Percentiles rank a stretch among this genome's conserved stretches.
Conservation (phyloP, 2,888 invertebrate species). For the Nomada ruficornis region DNA sequence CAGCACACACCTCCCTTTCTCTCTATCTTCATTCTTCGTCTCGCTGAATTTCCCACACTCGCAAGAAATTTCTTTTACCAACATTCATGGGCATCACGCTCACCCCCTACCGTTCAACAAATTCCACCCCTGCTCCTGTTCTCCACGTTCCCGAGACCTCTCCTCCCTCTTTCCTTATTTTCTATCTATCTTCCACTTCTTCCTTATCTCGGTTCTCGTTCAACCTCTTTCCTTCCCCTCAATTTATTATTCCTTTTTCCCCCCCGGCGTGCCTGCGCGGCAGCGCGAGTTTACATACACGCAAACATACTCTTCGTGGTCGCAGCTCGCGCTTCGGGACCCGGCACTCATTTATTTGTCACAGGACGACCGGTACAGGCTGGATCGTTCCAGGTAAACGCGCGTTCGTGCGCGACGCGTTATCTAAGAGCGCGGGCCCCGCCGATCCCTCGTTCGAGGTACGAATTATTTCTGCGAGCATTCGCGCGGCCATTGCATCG, state of each 20-base stretch:
- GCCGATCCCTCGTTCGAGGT: conserved; percentile 25
- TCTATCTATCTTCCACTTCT: conserved; percentile 30
- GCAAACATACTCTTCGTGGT: conserved; percentile 55
- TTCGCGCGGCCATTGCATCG: conserved; percentile 32
- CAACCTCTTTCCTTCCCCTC: conserved; percentile 35
- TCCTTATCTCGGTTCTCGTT: conserved; percentile 35
- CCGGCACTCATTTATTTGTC: conserved; percentile 60
- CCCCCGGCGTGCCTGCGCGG: conserved; percentile 7
- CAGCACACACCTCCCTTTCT: no score
- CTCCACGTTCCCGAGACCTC: no score
- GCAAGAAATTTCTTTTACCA: neutral
- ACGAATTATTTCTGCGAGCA: conserved; percentile 53
- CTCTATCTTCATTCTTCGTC: no score
- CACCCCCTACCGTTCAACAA: neutral
- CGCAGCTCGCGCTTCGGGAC: conserved; percentile 54
- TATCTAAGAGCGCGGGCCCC: conserved; percentile 47
- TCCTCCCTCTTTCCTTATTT: conserved; percentile 9
- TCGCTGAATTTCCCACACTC: neutral
- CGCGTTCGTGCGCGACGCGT: conserved; percentile 56
- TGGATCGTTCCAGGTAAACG: conserved; percentile 53
- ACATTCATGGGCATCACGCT: no score
- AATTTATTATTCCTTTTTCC: conserved; percentile 13
- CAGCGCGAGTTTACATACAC: conserved; percentile 54
- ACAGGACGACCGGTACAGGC: conserved; percentile 49
- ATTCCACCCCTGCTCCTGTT: conserved; percentile 20